These are phyloP conservation scores for Silurus lanzhouensis DNA, from an alignment of 2,797 vertebrate genomes.

Conservation along the genomic window DNA sequence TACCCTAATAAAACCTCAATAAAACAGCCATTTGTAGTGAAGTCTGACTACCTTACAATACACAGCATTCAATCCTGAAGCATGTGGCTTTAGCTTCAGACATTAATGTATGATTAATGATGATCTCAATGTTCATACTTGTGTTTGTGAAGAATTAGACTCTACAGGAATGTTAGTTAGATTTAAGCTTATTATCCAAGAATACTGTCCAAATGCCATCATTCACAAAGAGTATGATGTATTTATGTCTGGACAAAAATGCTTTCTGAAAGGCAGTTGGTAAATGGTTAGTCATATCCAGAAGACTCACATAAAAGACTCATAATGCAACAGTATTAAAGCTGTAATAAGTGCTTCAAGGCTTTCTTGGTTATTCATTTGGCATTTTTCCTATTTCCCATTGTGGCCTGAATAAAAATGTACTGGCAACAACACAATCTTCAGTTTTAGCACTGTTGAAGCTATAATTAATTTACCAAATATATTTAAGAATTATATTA, in stretches of 20 bases:
- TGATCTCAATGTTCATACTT: background rate
- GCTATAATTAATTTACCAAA: background rate
- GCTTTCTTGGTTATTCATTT: background rate
- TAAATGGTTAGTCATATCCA: background rate
- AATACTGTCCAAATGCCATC: background rate
- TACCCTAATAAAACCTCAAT: background rate
- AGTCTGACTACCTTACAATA: too few species aligned
- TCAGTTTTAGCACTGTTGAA: background rate
- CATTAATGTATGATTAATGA: conserved; percentile 6
- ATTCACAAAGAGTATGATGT: background rate
- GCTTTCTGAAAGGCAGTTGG: background rate
- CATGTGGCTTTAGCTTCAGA: background rate
- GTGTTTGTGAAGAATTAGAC: background rate
- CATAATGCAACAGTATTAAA: background rate
- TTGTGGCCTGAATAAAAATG: background rate
- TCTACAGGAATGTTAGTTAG: background rate
- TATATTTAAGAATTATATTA: background rate
- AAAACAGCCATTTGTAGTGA: background rate
- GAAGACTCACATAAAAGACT: background rate
- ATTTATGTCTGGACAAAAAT: background rate
- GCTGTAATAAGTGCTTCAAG: background rate
- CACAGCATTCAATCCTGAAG: background rate
- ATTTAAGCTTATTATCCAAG: background rate
- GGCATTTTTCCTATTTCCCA: background rate
- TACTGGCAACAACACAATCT: background rate